Evolutionary conservation across 2,797 vertebrate species (phyloP).

Genomic region (Percopsis omiscomaycus): DNA sequence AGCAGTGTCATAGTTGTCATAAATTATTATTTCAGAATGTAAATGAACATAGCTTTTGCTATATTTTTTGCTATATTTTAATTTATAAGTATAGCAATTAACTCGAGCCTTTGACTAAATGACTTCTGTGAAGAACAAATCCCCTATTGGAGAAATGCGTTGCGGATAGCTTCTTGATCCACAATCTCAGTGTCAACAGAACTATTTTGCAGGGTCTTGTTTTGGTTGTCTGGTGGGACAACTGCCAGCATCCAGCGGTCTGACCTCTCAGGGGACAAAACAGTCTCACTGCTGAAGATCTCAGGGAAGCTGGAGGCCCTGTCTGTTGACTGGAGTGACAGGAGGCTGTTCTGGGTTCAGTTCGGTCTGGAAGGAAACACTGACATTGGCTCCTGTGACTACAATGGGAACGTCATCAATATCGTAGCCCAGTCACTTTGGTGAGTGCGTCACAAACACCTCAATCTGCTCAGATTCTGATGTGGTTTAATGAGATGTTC

Average conservation of each 20-base stretch:
- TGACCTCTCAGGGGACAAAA: constrained; percentile 61
- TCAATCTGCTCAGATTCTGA: background rate
- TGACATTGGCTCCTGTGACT: constrained; percentile 84
- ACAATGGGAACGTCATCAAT: constrained; percentile 76
- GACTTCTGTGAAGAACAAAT: no score
- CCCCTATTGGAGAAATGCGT: no score
- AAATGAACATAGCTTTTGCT: no score
- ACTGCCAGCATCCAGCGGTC: constrained; percentile 78
- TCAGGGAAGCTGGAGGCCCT: constrained; percentile 71
- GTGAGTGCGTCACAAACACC: constrained; percentile 67
- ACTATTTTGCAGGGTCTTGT: constrained; percentile 80
- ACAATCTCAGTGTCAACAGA: constrained; percentile 6
- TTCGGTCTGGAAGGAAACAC: constrained; percentile 58
- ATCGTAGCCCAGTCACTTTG: constrained; percentile 68
- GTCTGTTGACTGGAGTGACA: constrained; percentile 76
- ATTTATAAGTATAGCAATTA: no score
- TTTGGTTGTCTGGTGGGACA: constrained; percentile 84
- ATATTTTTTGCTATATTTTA: no score
- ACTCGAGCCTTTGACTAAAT: no score
- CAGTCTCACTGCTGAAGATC: constrained; percentile 73
- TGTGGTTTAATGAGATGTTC: background rate
- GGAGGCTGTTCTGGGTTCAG: constrained; percentile 88
- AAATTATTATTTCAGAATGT: no score
- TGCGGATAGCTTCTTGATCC: no score
- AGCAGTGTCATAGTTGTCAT: no score